phyloP scores from a whole-genome alignment of 1,140 invertebrate species.

The Dendrolimus kikuchii region DNA sequence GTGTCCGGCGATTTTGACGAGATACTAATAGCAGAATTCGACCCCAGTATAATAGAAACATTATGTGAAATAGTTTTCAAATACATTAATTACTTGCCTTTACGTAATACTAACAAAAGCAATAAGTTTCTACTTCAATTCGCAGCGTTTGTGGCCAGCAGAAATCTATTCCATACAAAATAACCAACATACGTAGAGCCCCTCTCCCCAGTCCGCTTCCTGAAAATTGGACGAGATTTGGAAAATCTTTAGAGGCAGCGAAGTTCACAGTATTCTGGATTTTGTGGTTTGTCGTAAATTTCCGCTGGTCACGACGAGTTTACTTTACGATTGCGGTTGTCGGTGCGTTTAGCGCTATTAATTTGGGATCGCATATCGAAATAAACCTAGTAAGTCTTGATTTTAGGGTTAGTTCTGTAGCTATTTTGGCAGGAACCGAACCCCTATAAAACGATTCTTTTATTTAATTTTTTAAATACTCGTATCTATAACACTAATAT shows the following conservation, averaged over 20 bases:
- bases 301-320: conserved; percentile 17
- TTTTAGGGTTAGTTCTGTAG: too few relatives aligned
- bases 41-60: too few relatives aligned
- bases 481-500: too few relatives aligned
- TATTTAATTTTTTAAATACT: too few relatives aligned
- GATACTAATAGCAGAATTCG: too few relatives aligned
- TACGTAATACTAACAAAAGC: conserved; percentile 7
- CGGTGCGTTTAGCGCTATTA: conserved; percentile 18
- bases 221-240: conserved; percentile 4
- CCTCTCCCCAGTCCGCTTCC: not conserved
- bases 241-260: not conserved
- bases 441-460: too few relatives aligned
- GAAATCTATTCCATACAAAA: conserved; percentile 9
- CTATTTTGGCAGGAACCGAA: too few relatives aligned
- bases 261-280: conserved; percentile 22
- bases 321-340: conserved; percentile 26
- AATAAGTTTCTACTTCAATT: conserved; percentile 17
- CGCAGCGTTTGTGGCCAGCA: conserved; percentile 11
- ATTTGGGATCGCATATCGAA: conserved; percentile 13
- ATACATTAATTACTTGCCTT: too few relatives aligned
- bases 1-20: too few relatives aligned
- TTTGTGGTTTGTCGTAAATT: conserved; percentile 23
- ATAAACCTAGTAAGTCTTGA: conserved; percentile 3
- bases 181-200: conserved; percentile 16
- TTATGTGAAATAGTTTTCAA: too few relatives aligned